phyloP scores from a whole-genome alignment of 2,113 vertebrate species.

The Notarius quadriscutis region DNA sequence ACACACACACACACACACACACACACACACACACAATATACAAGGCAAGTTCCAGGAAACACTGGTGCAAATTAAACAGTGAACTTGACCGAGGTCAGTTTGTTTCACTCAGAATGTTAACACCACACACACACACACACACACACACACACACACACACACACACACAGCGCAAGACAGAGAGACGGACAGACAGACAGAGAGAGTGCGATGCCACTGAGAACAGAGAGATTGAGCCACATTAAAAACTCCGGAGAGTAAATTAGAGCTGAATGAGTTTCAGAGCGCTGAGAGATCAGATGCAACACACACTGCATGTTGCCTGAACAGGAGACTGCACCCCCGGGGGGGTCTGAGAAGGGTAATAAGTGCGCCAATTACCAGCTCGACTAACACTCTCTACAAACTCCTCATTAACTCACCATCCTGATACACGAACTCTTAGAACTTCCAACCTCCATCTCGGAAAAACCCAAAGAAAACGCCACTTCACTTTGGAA shows the following conservation, averaged over 20 bases:
- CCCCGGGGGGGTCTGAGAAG: background rate
- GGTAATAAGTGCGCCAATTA: background rate
- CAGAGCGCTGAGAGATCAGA: background rate
- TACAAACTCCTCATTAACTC: background rate
- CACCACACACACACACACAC: too few species aligned
- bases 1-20: background rate
- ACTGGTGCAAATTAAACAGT: too few species aligned
- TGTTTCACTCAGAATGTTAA: too few species aligned
- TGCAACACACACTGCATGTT: constrained; percentile 35
- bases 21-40: background rate
- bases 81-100: too few species aligned
- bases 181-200: background rate
- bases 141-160: too few species aligned
- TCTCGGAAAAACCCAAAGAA: background rate
- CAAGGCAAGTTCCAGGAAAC: background rate
- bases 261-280: background rate
- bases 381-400: background rate
- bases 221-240: background rate
- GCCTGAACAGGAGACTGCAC: background rate
- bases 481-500: background rate
- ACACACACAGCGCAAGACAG: background rate
- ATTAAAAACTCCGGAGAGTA: constrained; percentile 35
- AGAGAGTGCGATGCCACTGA: too few species aligned
- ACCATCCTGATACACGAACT: background rate
- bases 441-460: background rate